A percentile compares a stretch with the other conserved stretches of the same genome.
These are phyloP conservation scores for Apotomis betuletana DNA, from an alignment of 2,888 invertebrate species.

Conservation along the genomic window DNA sequence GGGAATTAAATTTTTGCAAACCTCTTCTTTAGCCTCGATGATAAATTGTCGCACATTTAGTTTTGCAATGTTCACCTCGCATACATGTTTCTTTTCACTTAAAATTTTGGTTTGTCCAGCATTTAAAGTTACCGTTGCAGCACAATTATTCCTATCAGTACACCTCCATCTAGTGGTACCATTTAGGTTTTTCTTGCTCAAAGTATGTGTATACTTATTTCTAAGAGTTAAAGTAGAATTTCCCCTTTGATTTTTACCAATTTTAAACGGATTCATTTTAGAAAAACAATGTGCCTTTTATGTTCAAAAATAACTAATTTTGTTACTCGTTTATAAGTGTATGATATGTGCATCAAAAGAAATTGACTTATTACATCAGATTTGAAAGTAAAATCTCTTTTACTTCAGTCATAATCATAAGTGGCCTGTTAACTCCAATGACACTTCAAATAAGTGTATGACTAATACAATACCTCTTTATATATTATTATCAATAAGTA, in stretches of 20 bases:
- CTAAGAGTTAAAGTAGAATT: slow-evolving; percentile 7
- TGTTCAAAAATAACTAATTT: background rate
- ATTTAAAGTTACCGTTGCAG: slow-evolving; percentile 8
- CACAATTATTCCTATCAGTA: slow-evolving; percentile 1
- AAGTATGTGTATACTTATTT: slow-evolving; percentile 4
- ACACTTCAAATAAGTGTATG: no score
- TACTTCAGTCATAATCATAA: no score
- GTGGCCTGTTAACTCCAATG: no score
- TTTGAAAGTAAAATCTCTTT: no score
- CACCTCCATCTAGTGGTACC: slow-evolving; percentile 1
- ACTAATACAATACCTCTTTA: no score
- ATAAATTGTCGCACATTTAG: no score
- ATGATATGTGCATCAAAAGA: background rate
- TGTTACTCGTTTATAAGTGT: background rate
- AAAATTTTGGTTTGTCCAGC: background rate
- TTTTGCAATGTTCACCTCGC: background rate
- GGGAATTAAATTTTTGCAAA: background rate
- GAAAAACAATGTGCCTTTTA: background rate
- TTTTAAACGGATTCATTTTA: slow-evolving; percentile 7
- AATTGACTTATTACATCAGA: background rate
- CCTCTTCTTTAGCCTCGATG: background rate
- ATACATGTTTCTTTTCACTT: background rate
- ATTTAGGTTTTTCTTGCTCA: slow-evolving; percentile 1
- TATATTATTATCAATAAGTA: no score
- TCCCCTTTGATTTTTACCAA: slow-evolving; percentile 8